phyloP scores from a whole-genome alignment of 2,888 invertebrate species.

The Caenorhabditis sinica region DNA sequence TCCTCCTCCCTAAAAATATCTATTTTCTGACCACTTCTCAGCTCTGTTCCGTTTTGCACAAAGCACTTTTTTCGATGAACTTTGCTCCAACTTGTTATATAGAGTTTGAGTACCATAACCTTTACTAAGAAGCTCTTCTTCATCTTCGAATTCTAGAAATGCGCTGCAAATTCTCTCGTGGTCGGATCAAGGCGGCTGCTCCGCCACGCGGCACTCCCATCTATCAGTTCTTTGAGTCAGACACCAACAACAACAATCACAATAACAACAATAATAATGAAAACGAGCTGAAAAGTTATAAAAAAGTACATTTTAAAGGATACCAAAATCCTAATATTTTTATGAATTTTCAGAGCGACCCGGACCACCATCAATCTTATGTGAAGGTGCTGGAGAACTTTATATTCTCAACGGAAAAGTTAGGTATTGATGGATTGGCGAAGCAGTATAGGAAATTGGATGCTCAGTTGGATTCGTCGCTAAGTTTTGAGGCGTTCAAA shows the following conservation, averaged over 20 bases:
- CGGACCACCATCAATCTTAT: slow-evolving; percentile 20
- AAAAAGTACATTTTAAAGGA: slow-evolving; percentile 21
- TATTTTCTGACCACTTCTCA: slow-evolving; percentile 27
- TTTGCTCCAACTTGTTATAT: background rate
- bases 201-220: slow-evolving; percentile 62
- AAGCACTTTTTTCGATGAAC: background rate
- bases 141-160: slow-evolving; percentile 13
- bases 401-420: slow-evolving; percentile 62
- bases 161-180: slow-evolving; percentile 68
- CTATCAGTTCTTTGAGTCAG: slow-evolving; percentile 47
- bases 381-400: slow-evolving; percentile 65
- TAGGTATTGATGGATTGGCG: slow-evolving; percentile 68
- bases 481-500: slow-evolving; percentile 70
- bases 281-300: slow-evolving; percentile 21
- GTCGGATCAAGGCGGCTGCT: slow-evolving; percentile 62
- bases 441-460: slow-evolving; percentile 72
- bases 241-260: slow-evolving; percentile 28
- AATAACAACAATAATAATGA: slow-evolving; percentile 5
- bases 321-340: background rate
- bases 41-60: slow-evolving; percentile 24
- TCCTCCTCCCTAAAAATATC: slow-evolving; percentile 26
- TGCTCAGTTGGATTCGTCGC: slow-evolving; percentile 51
- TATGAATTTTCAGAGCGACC: slow-evolving; percentile 25
- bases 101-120: background rate
- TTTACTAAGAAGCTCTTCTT: background rate